A percentile compares a stretch with the other conserved stretches of the same genome.
phyloP scores from a whole-genome alignment of 1,140 invertebrate genomes.

The Drepana arcuata region DNA sequence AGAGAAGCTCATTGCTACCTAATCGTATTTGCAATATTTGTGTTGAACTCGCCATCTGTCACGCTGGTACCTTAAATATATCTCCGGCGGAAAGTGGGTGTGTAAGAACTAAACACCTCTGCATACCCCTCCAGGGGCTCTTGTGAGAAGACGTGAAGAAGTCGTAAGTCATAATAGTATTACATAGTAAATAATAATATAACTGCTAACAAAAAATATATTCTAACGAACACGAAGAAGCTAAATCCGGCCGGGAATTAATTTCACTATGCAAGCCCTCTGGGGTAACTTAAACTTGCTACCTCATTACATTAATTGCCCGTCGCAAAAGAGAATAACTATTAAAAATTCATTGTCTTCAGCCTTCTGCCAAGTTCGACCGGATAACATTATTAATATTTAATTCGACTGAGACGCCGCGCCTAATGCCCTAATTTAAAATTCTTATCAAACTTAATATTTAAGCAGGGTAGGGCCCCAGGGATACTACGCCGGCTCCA shows the following conservation, averaged over 20 bases:
- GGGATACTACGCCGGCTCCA: conserved; percentile 31
- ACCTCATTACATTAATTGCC: conserved; percentile 40
- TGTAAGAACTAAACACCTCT: too few relatives aligned
- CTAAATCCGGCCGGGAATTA: conserved; percentile 33
- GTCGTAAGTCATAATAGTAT: too few relatives aligned
- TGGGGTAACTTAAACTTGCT: conserved; percentile 31
- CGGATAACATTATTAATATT: conserved; percentile 63
- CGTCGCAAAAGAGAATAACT: conserved; percentile 47
- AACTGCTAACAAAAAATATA: too few relatives aligned
- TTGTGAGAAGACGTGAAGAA: too few relatives aligned
- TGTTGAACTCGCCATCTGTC: too few relatives aligned
- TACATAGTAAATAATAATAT: too few relatives aligned
- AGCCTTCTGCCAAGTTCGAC: conserved; percentile 34
- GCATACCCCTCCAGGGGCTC: too few relatives aligned
- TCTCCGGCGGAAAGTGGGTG: too few relatives aligned
- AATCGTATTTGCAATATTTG: too few relatives aligned
- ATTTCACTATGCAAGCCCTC: conserved; percentile 24
- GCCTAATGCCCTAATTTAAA: conserved; percentile 60
- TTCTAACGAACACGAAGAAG: too few relatives aligned
- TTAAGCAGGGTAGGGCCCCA: conserved; percentile 42
- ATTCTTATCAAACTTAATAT: conserved; percentile 68
- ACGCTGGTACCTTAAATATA: too few relatives aligned
- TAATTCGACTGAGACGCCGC: conserved; percentile 46
- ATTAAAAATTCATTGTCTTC: conserved; percentile 60
- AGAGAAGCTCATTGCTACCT: too few relatives aligned